Conservation (phyloP, 2,888 invertebrate genomes). For the Aphodius sticticus region DNA sequence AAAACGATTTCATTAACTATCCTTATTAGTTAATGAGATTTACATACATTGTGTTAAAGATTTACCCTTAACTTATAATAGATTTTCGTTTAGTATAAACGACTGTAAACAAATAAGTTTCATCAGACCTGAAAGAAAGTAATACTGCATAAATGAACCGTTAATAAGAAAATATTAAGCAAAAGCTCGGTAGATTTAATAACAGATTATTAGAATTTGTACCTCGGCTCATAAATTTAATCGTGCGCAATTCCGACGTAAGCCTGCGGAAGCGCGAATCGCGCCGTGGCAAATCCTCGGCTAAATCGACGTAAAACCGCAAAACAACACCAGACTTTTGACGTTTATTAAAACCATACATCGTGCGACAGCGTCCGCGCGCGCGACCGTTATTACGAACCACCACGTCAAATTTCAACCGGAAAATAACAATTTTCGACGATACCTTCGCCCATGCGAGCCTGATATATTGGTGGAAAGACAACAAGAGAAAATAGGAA, state of each 20-base stretch:
- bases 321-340: background rate
- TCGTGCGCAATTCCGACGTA: background rate
- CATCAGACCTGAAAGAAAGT: background rate
- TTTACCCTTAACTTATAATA: no score
- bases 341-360: slow-evolving; percentile 4
- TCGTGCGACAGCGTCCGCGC: background rate
- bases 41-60: no score
- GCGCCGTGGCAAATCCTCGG: background rate
- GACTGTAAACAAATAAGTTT: no score
- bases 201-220: slow-evolving; percentile 4
- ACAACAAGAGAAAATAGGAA: background rate
- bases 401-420: background rate
- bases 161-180: background rate
- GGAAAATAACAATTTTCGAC: background rate
- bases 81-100: no score
- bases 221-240: background rate
- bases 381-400: background rate
- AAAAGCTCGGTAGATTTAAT: background rate
- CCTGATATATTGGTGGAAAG: background rate
- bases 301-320: background rate
- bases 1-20: no score
- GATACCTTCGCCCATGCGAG: background rate
- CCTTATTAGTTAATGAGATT: no score
- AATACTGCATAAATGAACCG: background rate
- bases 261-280: background rate